Base-by-base conservation (phyloP, 2,113 vertebrate species). In the Columba livia region DNA sequence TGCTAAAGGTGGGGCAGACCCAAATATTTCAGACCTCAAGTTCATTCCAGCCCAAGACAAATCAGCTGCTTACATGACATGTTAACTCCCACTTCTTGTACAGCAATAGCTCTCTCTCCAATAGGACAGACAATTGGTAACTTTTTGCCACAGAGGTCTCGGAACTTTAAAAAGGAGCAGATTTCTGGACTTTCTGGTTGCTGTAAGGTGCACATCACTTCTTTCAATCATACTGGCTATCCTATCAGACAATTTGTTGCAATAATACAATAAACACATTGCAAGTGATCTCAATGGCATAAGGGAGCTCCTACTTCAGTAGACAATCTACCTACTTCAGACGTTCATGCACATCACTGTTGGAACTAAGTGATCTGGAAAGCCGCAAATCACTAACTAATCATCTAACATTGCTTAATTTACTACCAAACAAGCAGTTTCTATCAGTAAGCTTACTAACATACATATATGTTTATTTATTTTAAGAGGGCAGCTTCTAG, bases 101-200 rank as follows among this genome's bases (percentile, higher is more conserved):
- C 17, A 20, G 54, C 70, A 74, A 5, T 9, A 61, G 48, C 5
- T 53, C 26, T 80, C 56, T 61, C 48, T 60, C 60, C 60, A 51
- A 0, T 0, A 60, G 32, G 6, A 71, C 5, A 42, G 6, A 66
- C 5, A 48, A 32, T 0, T 12, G 48, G 28, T 10, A 47, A 31
- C 9, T 38, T 36, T 83, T 66, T 66, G 50, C 20, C 47, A 34
- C 17, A 40, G 9, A 38, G 16, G 5, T n/a, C 36, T 64, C 44
- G 42, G 47, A 53, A 61, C 6, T 61, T 79, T 28, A 4, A 53
- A 48, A n/a, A 72, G 10, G 2, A 70, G 19, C 10, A 54, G 15
- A 31, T 62, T 81, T 36, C 51, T 58, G 56, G 54, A 21, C 32
- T 80, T 77, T 11, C 29, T 57, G 50, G 26, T 15, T 62, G 15